phyloP scores from a whole-genome alignment of 2,113 vertebrate genomes.

The Pedionomus torquatus region DNA sequence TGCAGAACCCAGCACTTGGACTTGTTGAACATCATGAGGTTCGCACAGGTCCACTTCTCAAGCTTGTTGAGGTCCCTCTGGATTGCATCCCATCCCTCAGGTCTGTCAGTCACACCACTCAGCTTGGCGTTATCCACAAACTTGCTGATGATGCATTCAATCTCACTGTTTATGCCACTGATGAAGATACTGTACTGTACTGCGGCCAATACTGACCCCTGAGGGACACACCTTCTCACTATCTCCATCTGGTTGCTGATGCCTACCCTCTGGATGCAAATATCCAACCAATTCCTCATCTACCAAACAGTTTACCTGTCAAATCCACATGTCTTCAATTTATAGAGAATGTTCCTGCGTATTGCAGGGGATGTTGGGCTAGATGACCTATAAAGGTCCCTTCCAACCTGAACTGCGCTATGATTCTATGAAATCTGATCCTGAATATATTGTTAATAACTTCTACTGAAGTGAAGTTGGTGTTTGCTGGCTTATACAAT shows the following conservation, averaged over 20 bases:
- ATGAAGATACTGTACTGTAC: neutral
- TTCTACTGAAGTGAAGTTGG: neutral
- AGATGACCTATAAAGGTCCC: neutral
- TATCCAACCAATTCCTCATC: neutral
- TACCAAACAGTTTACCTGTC: neutral
- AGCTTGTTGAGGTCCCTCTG: neutral
- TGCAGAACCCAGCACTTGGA: neutral
- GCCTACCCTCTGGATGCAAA: neutral
- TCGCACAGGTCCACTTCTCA: neutral
- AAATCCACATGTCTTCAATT: neutral
- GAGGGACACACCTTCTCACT: neutral
- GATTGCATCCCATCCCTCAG: neutral
- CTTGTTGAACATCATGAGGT: neutral
- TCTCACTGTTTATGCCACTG: neutral
- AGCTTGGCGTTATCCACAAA: neutral
- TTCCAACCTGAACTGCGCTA: neutral
- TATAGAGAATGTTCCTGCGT: neutral
- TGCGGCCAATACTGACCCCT: neutral
- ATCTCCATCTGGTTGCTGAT: neutral
- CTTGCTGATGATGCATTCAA: neutral
- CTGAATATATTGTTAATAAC: neutral
- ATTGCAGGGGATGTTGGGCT: neutral
- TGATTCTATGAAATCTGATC: neutral
- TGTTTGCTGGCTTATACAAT: neutral
- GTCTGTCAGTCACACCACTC: neutral